Base-by-base conservation (phyloP, 2,113 vertebrate genomes). In the Indri indri region DNA sequence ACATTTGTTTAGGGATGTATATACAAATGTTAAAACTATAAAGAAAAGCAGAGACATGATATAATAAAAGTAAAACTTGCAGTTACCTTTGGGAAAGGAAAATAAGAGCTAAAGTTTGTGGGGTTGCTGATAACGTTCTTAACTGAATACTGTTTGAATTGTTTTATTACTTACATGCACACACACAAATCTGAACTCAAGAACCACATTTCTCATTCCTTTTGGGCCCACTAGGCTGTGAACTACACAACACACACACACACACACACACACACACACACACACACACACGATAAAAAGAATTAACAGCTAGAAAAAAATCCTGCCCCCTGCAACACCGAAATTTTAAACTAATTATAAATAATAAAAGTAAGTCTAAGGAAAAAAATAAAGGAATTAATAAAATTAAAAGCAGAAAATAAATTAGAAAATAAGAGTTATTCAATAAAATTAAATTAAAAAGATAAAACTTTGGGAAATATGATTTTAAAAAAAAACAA, bases 401-500 rank as follows among this genome's bases (percentile, higher is more conserved):
- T 76, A 74, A 76, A 61, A 90, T 59, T 95, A 73, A 88, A 74
- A 88, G 42, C 25, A 88, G 42, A 90, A 94, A 61, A 83, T 66
- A 59, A 74, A 66, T 22, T 7, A 94, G 16, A 37, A 81, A 61
- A 61, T 37, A 68, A 90, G 22, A 42, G 6, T 83, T 86, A 76
- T 82, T 87, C 32, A 18, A 6, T 95, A 88, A 96, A 74, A 45
- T 40, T 68, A 86, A 96, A 90, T 87, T 63, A 57, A 87, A 88
- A 96, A 34, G 22, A 59, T 3, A 71, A 92, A 76, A 96, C 8
- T n/a, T 61, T 50, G 40, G 23, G 8, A 92, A 92, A 87, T 42
- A 42, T 30, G 4, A 27, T 68, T 90, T 63, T 65, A 90, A 97
- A 76, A 73, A 86, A 90, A 25, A 68, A n/a, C 1, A 73, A 93